Evolutionary conservation across 1,140 invertebrate species (phyloP), one percentile per base, ranked within the genome.

Genomic region (Notospermus geniculatus): DNA sequence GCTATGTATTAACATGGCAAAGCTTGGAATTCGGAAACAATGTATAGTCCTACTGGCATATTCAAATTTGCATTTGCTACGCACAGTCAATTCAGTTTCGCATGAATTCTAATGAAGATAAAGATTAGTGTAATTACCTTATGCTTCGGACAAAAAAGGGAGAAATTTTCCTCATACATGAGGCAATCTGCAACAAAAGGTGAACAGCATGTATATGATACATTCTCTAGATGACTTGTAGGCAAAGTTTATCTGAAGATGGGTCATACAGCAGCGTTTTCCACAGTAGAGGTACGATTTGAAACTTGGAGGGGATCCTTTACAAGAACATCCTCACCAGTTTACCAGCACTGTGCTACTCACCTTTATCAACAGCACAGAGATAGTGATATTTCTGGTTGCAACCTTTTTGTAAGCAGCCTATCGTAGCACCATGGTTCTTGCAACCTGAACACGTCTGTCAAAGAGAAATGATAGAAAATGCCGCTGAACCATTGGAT

Each of bases 321-420:
- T 1, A 13, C 9, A 9, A 30, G 54, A 27, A 29, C 17, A 11
- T 11, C 15, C 28, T 22, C 27, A 56, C 25, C 9, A 56, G 15
- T 11, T 13, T 27, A 17, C 25, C 25, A 22, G 2, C 11, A 19
- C 29, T 57, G 13, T 54, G 19, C 17, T 43, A 57, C 65, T 60
- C 65, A 82, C 81, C 80, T 75, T 72, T 74, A 67, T 83, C 78
- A 28, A 75, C 66, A 63, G 82, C 83, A 77, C 83, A 84, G 22
- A 74, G 60, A 69, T 76, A 82, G 66, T 84, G 83, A 63, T 76
- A 83, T 60, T 80, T 81, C 66, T 79, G 75, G 43, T 71, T 67
- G 70, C 83, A 84, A 46, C 82, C 81, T 71, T 83, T 82, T 55
- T 76, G 70, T 57, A 80, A 67, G 72, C 83, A 84, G 39, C 82